Base-by-base conservation (phyloP, 2,888 invertebrate species). In the Terebella lapidaria region DNA sequence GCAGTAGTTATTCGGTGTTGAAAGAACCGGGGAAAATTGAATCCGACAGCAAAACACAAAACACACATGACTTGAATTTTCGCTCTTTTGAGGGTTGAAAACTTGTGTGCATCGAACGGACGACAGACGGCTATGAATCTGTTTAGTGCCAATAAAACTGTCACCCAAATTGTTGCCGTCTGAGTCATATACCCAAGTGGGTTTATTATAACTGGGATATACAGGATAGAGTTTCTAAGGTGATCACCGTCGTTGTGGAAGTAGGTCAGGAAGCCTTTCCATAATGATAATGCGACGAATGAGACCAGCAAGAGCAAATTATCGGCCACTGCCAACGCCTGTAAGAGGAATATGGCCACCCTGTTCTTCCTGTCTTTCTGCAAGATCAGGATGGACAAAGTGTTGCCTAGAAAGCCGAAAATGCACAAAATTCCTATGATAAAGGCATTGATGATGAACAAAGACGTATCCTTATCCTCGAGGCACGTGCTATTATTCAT, bases 261-360 rank as follows among this genome's bases (percentile, higher is more conserved):
- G 25, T 47, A 54, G 10, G 63, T 55, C 46, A 63, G 30, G 22
- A 66, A 53, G 10, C 66, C 64, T 46, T 56, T 59, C 45, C 57
- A 18, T 51, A 63, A 26, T 35, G 63, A 62, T 3, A 67, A 58
- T 2, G 59, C 52, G 25, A 66, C 42, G 53, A 66, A 61, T 35
- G 58, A 49, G 28, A 66, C 49, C 30, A 60, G 15, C 5, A 67
- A 59, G 4, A 64, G 54, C 3, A 52, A 30, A 56, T 60, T 67
- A 59, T 67, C 67, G 22, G 63, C 63, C 26, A 63, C 47, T 2
- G 67, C 67, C 56, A 67, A 46, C 15, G 62, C 56, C 60, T 65
- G 62, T n/a, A 67, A 59, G 29, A 67, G 59, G 45, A 67, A 62
- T 3, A 57, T 46, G 22, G 67, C 65, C 35, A 61, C 65, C 27